Evolutionary conservation across 2,888 invertebrate genomes (phyloP).

Genomic region (Torymus tubicola): DNA sequence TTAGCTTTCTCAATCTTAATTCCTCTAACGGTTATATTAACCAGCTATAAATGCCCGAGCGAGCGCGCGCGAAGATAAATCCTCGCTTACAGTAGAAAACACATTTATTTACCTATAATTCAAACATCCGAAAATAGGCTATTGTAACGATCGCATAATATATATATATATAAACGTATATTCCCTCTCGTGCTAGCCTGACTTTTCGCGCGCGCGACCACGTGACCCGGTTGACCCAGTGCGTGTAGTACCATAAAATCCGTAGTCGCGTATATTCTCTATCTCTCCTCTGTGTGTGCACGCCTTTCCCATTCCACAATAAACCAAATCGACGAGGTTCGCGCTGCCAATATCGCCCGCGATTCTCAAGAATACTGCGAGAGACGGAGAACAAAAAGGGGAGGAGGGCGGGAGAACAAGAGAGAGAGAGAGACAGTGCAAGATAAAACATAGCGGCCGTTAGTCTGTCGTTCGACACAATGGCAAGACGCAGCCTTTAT

Average conservation of each 20-base stretch:
- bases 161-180: too few species aligned
- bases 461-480: conserved; percentile 58
- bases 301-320: conserved; percentile 36
- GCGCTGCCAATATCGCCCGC: conserved; percentile 34
- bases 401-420: background rate
- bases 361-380: background rate
- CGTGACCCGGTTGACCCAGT: too few species aligned
- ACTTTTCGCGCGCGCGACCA: too few species aligned
- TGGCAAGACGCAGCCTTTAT: conserved; percentile 46
- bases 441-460: conserved; percentile 53
- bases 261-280: too few species aligned
- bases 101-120: too few species aligned
- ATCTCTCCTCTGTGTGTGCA: background rate
- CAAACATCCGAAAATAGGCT: too few species aligned
- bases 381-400: background rate
- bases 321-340: conserved; percentile 45
- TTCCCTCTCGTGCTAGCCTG: too few species aligned
- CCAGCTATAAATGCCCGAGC: background rate
- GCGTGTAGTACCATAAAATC: too few species aligned
- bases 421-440: conserved; percentile 4
- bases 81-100: too few species aligned
- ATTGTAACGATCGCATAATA: too few species aligned
- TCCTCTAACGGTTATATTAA: background rate
- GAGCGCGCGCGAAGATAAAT: too few species aligned
- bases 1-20: background rate